Evolutionary conservation across 2,113 vertebrate genomes (phyloP), one percentile per base, ranked within the genome.

Genomic region (Oryzias woworae): DNA sequence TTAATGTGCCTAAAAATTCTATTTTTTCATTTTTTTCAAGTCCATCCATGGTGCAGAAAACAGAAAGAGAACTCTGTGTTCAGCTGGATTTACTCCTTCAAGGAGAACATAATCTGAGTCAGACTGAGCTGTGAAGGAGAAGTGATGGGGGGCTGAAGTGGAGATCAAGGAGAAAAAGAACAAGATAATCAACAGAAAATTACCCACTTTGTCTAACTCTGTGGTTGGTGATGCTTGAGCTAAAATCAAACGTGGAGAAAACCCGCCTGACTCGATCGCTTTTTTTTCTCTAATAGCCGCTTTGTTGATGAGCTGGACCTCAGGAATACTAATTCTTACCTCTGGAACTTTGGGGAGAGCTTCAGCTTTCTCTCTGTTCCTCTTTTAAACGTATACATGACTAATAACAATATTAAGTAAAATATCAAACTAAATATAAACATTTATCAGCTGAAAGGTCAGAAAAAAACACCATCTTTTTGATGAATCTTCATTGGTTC

Each of bases 151-250:
- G 36, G 41, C 14, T 69, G 44, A 55, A 24, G 50, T 22, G 52
- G 36, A 17, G 6, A 18, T 45, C 48, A 4, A 41, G 53, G 50
- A 52, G 48, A 17, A 16, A 70, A 59, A 68, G 31, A 77, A 73
- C 74, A 57, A 65, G 28, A 43, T 50, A 64, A 76, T 76, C 64
- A 65, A 58, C 56, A 66, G 66, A 76, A 85, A 79, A 65, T 67
- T 45, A 28, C 49, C 7, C 28, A 24, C 4, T 49, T 67, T 41
- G 65, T 66, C 53, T 59, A 64, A 44, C 16, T 57, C 18, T 22
- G 51, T 20, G 57, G 65, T 52, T 61, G 12, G 47, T 41, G 53
- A 71, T 75, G 69, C 22, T 10, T 6, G 20, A 74, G 36, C 14
- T 59, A 14, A 7, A 61, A 46, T 10, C 2, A 60, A 53, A 45